Evolutionary conservation across 2,888 invertebrate genomes (phyloP).

Genomic region (Hydrotaea diabolus): DNA sequence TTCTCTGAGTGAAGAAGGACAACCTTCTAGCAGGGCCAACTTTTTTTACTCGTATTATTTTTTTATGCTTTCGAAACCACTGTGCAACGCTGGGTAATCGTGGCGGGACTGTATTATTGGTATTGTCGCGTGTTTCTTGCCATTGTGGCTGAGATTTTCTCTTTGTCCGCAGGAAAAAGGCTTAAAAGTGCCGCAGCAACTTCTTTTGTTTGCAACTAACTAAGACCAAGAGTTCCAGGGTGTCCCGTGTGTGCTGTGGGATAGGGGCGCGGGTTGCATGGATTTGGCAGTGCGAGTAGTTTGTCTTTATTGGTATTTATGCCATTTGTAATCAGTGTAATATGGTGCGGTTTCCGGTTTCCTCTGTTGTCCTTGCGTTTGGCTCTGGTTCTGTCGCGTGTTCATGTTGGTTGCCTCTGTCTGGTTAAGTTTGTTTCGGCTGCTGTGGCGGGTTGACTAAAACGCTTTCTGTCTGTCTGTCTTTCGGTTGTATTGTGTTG

Average conservation of each 20-base stretch:
- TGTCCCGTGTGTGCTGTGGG: not conserved
- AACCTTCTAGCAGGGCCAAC: no score
- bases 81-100: not conserved
- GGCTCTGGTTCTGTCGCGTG: not conserved
- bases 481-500: slow-evolving; percentile 11
- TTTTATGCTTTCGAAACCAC: not conserved
- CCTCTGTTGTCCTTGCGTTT: slow-evolving; percentile 38
- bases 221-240: not conserved
- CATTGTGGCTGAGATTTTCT: no score
- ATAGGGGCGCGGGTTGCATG: not conserved
- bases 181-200: slow-evolving; percentile 18
- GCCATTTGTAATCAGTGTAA: slow-evolving; percentile 64
- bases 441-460: not conserved
- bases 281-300: not conserved
- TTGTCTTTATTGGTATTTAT: slow-evolving; percentile 58
- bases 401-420: not conserved
- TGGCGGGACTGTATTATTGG: no score
- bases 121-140: no score
- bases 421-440: not conserved
- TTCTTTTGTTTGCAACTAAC: not conserved
- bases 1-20: no score
- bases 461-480: no score
- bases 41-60: no score
- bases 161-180: slow-evolving; percentile 2
- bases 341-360: slow-evolving; percentile 65